These are phyloP conservation scores for Rhinopomastus cyanomelas DNA, from an alignment of 2,113 vertebrate species.

Conservation along the genomic window DNA sequence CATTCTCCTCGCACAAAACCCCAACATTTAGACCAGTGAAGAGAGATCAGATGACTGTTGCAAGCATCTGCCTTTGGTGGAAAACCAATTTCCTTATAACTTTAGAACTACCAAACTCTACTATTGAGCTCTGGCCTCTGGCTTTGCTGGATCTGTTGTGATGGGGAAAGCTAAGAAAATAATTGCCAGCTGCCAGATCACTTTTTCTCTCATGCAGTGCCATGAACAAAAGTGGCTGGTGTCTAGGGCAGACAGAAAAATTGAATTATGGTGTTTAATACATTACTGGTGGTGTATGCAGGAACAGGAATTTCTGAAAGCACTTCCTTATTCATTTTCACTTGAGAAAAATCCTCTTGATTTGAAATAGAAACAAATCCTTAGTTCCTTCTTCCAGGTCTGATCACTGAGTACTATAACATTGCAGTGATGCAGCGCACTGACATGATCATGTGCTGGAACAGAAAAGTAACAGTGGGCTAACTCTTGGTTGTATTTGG, in stretches of 20 bases:
- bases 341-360: neutral
- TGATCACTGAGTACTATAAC: neutral
- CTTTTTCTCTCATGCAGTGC: neutral
- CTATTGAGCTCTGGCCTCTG: neutral
- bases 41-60: neutral
- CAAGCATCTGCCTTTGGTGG: neutral
- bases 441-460: neutral
- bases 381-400: neutral
- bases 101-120: neutral
- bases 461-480: neutral
- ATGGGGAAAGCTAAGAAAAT: neutral
- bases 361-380: neutral
- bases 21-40: neutral
- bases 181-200: neutral
- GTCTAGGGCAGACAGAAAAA: slow-evolving; percentile 37
- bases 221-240: neutral
- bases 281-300: slow-evolving; percentile 12
- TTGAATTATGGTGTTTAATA: slow-evolving; percentile 45
- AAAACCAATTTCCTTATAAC: neutral
- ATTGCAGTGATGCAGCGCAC: neutral
- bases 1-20: neutral
- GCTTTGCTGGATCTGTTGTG: neutral
- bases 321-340: slow-evolving; percentile 11
- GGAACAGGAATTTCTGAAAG: slow-evolving; percentile 1
- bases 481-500: neutral